Conservation (phyloP, 2,888 invertebrate species). For the Allacma fusca region DNA sequence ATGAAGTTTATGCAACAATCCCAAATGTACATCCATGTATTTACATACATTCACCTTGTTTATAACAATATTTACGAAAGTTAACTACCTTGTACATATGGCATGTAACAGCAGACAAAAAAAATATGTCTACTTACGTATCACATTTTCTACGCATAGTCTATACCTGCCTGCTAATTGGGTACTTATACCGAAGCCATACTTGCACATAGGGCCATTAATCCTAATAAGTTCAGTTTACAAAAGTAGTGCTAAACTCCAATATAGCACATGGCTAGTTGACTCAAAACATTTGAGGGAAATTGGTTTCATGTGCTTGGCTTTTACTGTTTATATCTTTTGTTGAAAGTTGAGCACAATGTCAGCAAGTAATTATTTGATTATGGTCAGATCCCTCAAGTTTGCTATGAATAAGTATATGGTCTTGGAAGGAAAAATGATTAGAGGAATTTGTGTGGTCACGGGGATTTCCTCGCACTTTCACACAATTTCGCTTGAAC, state of each 20-base stretch:
- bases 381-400: not conserved
- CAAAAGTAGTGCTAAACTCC: not conserved
- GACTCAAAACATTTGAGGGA: not conserved
- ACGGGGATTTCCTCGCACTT: not conserved
- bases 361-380: constrained; percentile 21
- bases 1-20: constrained; percentile 7
- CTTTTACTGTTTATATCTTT: not conserved
- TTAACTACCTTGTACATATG: constrained; percentile 10
- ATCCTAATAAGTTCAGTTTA: not conserved
- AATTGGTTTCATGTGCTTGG: not conserved
- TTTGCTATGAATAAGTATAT: too few relatives aligned
- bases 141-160: too few relatives aligned
- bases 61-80: constrained; percentile 16
- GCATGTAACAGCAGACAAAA: not conserved
- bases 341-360: constrained; percentile 17
- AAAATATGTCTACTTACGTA: too few relatives aligned
- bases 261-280: not conserved
- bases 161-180: too few relatives aligned
- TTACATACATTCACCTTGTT: constrained; percentile 16
- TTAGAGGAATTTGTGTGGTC: too few relatives aligned
- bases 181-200: too few relatives aligned
- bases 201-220: not conserved
- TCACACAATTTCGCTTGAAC: not conserved
- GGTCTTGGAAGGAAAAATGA: too few relatives aligned
- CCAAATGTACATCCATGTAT: constrained; percentile 2